These are phyloP conservation scores for Pararge aegeria DNA, from an alignment of 1,140 invertebrate species.

Conservation along the genomic window DNA sequence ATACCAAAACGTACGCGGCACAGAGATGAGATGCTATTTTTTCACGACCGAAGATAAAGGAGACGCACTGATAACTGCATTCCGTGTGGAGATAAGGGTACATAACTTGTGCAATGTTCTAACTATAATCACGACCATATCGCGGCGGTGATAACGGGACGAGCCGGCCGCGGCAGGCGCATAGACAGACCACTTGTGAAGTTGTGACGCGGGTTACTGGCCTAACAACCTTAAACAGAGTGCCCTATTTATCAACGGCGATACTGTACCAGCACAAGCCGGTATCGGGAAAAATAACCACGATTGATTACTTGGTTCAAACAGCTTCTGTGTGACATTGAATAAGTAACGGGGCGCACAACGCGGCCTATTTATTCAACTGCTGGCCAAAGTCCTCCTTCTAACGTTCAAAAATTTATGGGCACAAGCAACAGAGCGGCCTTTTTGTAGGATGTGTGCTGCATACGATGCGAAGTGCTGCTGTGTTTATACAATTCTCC, in stretches of 20 bases:
- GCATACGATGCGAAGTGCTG: too few relatives aligned
- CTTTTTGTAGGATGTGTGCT: too few relatives aligned
- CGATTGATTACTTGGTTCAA: background rate
- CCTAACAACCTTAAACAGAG: slow-evolving; percentile 51
- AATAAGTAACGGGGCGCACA: too few relatives aligned
- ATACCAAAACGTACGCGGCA: slow-evolving; percentile 13
- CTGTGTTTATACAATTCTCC: too few relatives aligned
- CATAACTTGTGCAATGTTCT: slow-evolving; percentile 54
- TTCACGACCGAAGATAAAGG: slow-evolving; percentile 48
- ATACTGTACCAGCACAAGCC: slow-evolving; percentile 9
- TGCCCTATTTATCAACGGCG: slow-evolving; percentile 42
- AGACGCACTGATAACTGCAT: slow-evolving; percentile 55
- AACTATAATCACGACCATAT: slow-evolving; percentile 56
- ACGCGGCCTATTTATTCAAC: too few relatives aligned
- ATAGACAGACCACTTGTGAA: slow-evolving; percentile 46
- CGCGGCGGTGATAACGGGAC: slow-evolving; percentile 55
- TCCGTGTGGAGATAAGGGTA: slow-evolving; percentile 53
- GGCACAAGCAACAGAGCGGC: too few relatives aligned
- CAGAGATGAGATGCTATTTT: slow-evolving; percentile 38
- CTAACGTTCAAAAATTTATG: too few relatives aligned
- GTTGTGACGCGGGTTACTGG: slow-evolving; percentile 53
- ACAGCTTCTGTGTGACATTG: too few relatives aligned
- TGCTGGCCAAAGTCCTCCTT: too few relatives aligned
- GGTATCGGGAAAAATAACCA: slow-evolving; percentile 6
- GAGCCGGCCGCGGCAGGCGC: slow-evolving; percentile 25